Evolutionary conservation across 2,888 invertebrate species (phyloP).

Genomic region (Seira ritae): DNA sequence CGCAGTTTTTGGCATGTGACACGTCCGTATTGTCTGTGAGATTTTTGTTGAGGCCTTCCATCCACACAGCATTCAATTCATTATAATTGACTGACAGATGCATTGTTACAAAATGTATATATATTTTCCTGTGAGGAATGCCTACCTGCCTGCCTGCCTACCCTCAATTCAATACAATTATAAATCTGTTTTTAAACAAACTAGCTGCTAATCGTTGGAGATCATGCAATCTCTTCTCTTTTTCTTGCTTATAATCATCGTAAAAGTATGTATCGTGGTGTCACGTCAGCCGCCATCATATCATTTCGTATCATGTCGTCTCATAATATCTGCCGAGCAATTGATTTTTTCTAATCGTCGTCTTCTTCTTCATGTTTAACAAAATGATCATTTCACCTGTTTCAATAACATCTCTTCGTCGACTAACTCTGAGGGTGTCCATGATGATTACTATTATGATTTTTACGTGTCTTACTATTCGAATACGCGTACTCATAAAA

Average conservation of each 20-base stretch:
- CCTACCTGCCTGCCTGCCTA: not conserved
- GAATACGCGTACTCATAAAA: not conserved
- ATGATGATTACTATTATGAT: not conserved
- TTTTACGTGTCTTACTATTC: not conserved
- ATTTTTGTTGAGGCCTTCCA: no score
- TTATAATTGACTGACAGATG: no score
- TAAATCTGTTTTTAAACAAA: conserved; percentile 27
- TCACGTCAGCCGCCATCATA: conserved; percentile 52
- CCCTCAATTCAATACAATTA: no score
- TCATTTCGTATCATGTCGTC: not conserved
- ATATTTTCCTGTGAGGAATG: not conserved
- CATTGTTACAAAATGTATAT: no score
- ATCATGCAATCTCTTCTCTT: conserved; percentile 59
- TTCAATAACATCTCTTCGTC: conserved; percentile 38
- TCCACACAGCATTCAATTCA: no score
- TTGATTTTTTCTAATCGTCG: conserved; percentile 42
- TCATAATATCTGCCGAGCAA: conserved; percentile 25
- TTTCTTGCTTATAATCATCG: conserved; percentile 45
- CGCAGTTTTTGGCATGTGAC: not conserved
- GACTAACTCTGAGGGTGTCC: conserved; percentile 17
- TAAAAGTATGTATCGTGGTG: no score
- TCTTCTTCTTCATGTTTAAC: not conserved
- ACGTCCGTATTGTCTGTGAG: not conserved
- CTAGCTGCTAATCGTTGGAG: conserved; percentile 61
- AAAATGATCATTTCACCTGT: conserved; percentile 28